These are phyloP conservation scores for Acropternis orthonyx DNA, from an alignment of 2,797 vertebrate genomes.

Conservation along the genomic window DNA sequence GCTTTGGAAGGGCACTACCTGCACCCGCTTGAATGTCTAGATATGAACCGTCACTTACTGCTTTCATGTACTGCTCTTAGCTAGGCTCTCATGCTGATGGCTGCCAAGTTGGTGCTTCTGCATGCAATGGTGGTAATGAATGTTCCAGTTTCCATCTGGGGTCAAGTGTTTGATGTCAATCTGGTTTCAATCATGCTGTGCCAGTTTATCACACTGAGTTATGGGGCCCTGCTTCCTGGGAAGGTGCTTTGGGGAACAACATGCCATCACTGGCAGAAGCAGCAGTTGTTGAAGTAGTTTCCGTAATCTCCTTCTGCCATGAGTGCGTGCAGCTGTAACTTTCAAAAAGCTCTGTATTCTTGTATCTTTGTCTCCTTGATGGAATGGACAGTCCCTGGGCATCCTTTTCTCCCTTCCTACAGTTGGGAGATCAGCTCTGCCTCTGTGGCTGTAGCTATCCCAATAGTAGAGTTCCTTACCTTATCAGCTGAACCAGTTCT, in stretches of 20 bases:
- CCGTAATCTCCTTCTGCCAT: rapidly evolving
- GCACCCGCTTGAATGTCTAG: not conserved
- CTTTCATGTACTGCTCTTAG: not conserved
- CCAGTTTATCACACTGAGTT: not conserved
- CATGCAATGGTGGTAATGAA: not conserved
- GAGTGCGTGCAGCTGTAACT: not conserved
- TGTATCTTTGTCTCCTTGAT: not conserved
- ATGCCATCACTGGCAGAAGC: rapidly evolving
- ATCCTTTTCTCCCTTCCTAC: not conserved
- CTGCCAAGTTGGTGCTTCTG: not conserved
- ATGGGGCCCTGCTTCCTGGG: not conserved
- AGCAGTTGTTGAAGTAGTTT: not conserved
- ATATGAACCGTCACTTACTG: not conserved
- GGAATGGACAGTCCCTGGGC: not conserved
- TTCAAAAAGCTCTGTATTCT: not conserved
- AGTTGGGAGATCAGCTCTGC: not conserved
- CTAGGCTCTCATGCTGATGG: not conserved
- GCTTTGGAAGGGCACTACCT: not conserved
- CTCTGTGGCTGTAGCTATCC: not conserved
- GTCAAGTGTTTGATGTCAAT: not conserved
- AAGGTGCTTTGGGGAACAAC: not conserved
- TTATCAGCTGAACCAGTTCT: not conserved
- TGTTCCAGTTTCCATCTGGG: not conserved
- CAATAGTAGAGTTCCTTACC: not conserved
- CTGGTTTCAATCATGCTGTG: not conserved